These are phyloP conservation scores for Eupeodes luniger DNA, from an alignment of 2,888 invertebrate genomes.

Conservation along the genomic window DNA sequence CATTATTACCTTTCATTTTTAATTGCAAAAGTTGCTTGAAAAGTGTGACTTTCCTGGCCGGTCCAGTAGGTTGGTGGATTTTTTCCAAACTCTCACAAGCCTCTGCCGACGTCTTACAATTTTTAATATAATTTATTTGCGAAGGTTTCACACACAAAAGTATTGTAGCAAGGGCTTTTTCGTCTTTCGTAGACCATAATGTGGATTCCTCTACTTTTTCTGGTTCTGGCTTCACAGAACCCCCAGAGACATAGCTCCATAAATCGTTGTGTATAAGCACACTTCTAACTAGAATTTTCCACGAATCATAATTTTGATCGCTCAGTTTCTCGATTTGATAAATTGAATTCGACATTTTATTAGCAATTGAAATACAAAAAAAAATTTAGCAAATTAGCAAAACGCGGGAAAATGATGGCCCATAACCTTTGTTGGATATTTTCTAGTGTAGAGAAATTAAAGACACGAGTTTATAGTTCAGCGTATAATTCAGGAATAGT, in stretches of 20 bases:
- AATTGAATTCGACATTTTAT: too few relatives aligned
- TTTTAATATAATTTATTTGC: conserved; percentile 59
- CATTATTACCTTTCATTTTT: conserved; percentile 9
- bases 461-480: accelerated
- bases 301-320: too few relatives aligned
- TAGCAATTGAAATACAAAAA: too few relatives aligned
- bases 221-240: too few relatives aligned
- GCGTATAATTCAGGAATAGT: too few relatives aligned
- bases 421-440: too few relatives aligned
- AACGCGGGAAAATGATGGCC: accelerated
- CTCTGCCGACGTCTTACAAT: conserved; percentile 60
- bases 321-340: too few relatives aligned
- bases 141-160: conserved; percentile 44
- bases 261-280: too few relatives aligned
- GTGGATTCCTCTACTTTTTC: conserved; percentile 9
- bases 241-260: too few relatives aligned
- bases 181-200: conserved; percentile 35
- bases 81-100: conserved; percentile 50
- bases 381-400: too few relatives aligned
- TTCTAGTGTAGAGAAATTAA: too few relatives aligned
- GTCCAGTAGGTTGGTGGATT: conserved; percentile 52
- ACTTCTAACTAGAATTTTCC: too few relatives aligned
- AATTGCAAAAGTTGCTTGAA: conserved; percentile 54
- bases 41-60: conserved; percentile 53
- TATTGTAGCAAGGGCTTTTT: conserved; percentile 34